A percentile compares a stretch with the other conserved stretches of the same genome.
These are phyloP conservation scores for Neoaliturus tenellus DNA, from an alignment of 2,888 invertebrate species.

Conservation along the genomic window DNA sequence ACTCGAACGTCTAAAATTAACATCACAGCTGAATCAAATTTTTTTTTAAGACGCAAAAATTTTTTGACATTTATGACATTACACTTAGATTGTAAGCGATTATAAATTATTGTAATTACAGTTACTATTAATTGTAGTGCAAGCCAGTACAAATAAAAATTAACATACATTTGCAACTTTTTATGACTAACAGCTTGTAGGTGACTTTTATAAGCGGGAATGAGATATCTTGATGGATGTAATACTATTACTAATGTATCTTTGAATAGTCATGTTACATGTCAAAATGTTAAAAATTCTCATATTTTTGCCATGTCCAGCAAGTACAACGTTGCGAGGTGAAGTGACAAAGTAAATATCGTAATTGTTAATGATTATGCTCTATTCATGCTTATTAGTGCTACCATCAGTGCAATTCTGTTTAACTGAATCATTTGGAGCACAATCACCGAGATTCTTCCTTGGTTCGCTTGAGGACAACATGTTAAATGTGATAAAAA, in stretches of 20 bases:
- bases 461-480: constrained; percentile 21
- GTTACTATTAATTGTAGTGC: too few relatives aligned
- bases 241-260: neutral
- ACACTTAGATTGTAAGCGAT: too few relatives aligned
- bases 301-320: too few relatives aligned
- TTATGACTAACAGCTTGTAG: too few relatives aligned
- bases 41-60: too few relatives aligned
- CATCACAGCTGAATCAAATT: too few relatives aligned
- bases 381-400: neutral
- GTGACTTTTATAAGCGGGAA: too few relatives aligned
- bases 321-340: neutral
- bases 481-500: neutral
- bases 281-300: neutral
- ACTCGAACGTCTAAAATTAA: too few relatives aligned
- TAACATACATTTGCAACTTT: too few relatives aligned
- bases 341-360: neutral
- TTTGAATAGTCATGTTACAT: neutral
- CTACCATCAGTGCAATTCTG: neutral
- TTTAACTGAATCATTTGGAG: neutral
- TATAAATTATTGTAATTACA: too few relatives aligned
- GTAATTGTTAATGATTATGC: neutral
- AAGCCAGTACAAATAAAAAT: too few relatives aligned
- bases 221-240: neutral
- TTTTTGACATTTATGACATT: too few relatives aligned
- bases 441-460: constrained; percentile 16